Evolutionary conservation across 2,888 invertebrate genomes (phyloP).

Genomic region (Stenurella melanura): DNA sequence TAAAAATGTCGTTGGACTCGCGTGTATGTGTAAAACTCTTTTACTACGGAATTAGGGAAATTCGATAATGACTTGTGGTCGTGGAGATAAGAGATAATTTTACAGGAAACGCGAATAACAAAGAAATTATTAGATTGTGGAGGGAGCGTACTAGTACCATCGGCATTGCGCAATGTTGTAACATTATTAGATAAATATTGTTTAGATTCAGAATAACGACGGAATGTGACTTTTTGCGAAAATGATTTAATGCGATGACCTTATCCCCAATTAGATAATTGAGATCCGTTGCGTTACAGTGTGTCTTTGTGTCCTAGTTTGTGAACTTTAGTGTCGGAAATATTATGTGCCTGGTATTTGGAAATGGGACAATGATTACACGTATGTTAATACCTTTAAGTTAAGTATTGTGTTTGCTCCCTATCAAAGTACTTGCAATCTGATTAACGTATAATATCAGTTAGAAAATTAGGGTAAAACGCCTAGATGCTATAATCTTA

Average conservation of each 20-base stretch:
- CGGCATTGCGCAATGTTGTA: background rate
- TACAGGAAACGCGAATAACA: slow-evolving; percentile 26
- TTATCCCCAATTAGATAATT: slow-evolving; percentile 2
- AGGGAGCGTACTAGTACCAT: background rate
- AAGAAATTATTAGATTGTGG: background rate
- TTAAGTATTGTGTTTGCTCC: too few species aligned
- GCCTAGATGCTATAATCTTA: too few species aligned
- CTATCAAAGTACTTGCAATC: too few species aligned
- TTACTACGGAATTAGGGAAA: slow-evolving; percentile 22
- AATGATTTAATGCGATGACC: background rate
- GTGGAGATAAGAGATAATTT: slow-evolving; percentile 10
- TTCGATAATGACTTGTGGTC: slow-evolving; percentile 13
- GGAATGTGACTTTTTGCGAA: background rate
- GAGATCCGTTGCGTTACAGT: too few species aligned
- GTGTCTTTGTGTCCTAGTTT: too few species aligned
- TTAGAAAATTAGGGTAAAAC: too few species aligned
- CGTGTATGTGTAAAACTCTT: slow-evolving; percentile 12
- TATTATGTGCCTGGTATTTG: too few species aligned
- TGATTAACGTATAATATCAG: too few species aligned
- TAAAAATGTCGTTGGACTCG: slow-evolving; percentile 14
- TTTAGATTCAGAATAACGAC: background rate
- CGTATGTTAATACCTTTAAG: too few species aligned
- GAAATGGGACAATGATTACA: too few species aligned
- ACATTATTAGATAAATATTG: background rate
- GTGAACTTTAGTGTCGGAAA: too few species aligned